Evolutionary conservation across 1,140 invertebrate genomes (phyloP).

Genomic region (Drosophila aff.): DNA sequence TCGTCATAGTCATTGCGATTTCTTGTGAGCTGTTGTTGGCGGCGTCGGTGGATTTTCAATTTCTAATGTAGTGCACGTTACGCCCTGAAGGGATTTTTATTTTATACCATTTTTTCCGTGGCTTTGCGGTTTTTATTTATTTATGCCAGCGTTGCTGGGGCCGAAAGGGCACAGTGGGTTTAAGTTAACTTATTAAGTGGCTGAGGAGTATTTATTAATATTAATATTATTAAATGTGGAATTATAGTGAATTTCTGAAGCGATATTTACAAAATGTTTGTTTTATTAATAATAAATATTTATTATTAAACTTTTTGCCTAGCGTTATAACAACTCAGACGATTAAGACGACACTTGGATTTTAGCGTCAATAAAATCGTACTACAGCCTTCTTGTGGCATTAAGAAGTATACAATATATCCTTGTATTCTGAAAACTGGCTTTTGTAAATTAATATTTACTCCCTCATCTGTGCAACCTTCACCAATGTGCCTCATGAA

Average conservation of each 20-base stretch:
- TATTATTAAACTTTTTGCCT: too few species aligned
- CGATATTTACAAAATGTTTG: too few species aligned
- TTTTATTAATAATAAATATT: too few species aligned
- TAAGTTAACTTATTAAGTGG: not conserved
- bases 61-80: conserved; percentile 84
- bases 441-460: not conserved
- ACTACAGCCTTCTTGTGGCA: too few species aligned
- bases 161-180: conserved; percentile 43
- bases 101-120: conserved; percentile 65
- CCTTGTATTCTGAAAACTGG: not conserved
- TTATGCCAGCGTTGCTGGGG: conserved; percentile 54
- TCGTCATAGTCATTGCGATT: conserved; percentile 27
- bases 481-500: conserved; percentile 49
- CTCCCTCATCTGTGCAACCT: not conserved
- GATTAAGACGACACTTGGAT: too few species aligned
- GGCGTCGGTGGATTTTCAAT: conserved; percentile 81
- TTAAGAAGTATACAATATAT: not conserved
- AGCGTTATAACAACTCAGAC: too few species aligned
- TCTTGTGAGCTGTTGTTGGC: conserved; percentile 45
- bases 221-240: too few species aligned
- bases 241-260: too few species aligned
- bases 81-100: conserved; percentile 79
- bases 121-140: conserved; percentile 74
- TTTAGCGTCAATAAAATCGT: too few species aligned
- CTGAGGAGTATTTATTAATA: not conserved